Evolutionary conservation across 2,113 vertebrate genomes (phyloP).

Genomic region (Lethenteron reissneri): DNA sequence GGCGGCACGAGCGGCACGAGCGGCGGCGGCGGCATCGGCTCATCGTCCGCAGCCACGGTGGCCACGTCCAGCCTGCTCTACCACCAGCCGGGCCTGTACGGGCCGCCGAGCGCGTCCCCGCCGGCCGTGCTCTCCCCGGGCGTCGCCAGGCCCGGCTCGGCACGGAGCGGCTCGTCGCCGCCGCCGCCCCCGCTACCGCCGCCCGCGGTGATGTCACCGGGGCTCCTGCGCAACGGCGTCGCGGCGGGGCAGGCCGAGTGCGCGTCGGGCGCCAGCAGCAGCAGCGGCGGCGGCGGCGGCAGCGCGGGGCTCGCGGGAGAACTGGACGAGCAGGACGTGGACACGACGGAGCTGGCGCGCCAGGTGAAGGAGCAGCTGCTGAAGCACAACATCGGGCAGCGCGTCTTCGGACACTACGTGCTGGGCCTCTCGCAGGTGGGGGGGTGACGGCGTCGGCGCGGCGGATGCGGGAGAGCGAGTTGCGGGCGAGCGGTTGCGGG

Average conservation of each 20-base stretch:
- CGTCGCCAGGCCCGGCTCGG: not conserved
- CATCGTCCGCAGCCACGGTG: no score
- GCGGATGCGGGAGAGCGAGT: no score
- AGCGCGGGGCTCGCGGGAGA: constrained; percentile 20
- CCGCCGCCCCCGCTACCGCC: not conserved
- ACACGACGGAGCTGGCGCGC: constrained; percentile 82
- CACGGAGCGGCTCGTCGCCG: not conserved
- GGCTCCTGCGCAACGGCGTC: no score
- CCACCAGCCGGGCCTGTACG: constrained; percentile 4
- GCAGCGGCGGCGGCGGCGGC: constrained; percentile 30
- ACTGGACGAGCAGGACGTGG: constrained; percentile 71
- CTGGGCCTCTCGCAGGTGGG: constrained; percentile 49
- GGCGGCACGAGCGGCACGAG: no score
- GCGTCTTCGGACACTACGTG: constrained; percentile 89
- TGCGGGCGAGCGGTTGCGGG: no score
- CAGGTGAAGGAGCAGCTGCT: constrained; percentile 97
- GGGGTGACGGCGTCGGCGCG: no score
- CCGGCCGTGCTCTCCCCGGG: not conserved
- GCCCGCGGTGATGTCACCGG: no score
- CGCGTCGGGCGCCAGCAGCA: constrained; percentile 5
- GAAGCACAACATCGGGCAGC: constrained; percentile 93
- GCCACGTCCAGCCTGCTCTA: not conserved
- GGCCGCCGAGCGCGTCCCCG: not conserved
- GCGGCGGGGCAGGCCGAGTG: not conserved
- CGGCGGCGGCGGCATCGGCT: no score